phyloP scores from a whole-genome alignment of 2,113 vertebrate genomes.

The Psophia crepitans region DNA sequence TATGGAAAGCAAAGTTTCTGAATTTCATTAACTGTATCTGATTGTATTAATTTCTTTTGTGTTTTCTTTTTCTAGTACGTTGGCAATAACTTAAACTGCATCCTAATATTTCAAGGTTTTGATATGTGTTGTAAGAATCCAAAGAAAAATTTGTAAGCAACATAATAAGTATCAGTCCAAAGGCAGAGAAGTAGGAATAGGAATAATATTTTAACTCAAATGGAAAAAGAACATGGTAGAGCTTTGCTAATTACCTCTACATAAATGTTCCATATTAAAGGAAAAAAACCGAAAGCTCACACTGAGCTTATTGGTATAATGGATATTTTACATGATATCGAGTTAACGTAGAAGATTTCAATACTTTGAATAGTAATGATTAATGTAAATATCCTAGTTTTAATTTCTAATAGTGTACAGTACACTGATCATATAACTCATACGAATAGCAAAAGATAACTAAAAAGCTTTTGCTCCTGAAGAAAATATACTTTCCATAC shows the following conservation, averaged over 20 bases:
- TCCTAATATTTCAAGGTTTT: neutral
- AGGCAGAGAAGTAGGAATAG: neutral
- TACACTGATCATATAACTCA: neutral
- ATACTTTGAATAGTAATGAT: neutral
- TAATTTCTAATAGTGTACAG: neutral
- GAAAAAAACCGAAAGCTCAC: neutral
- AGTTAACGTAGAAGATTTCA: neutral
- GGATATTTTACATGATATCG: neutral
- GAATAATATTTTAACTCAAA: neutral
- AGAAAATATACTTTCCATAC: neutral
- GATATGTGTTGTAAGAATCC: neutral
- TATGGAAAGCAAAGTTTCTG: constrained; percentile 20
- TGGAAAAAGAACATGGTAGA: neutral
- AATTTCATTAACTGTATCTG: constrained; percentile 37
- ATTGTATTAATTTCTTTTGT: neutral
- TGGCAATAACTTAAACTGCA: neutral
- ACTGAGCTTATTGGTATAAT: neutral
- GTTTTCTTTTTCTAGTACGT: neutral
- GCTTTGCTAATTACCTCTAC: neutral
- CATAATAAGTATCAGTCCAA: neutral
- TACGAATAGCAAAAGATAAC: neutral
- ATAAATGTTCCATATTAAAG: neutral
- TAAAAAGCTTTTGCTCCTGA: neutral
- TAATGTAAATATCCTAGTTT: neutral
- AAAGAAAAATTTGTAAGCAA: neutral